Evolutionary conservation across 2,797 vertebrate species (phyloP).

Genomic region (Acropternis orthonyx): DNA sequence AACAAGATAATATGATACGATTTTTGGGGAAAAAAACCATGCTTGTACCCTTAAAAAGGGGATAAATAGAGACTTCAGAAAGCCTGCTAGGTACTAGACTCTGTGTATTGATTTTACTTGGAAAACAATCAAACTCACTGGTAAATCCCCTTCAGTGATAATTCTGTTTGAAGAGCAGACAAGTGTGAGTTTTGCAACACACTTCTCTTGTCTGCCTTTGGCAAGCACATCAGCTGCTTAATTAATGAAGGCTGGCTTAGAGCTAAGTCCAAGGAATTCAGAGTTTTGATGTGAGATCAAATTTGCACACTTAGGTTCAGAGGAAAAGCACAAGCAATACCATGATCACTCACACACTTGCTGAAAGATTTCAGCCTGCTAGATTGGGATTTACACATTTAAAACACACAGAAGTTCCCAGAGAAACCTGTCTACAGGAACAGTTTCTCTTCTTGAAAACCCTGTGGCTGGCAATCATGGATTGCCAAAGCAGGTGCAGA

Average conservation of each 20-base stretch:
- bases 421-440: not conserved
- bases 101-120: conserved; percentile 33
- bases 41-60: not conserved
- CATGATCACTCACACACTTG: fast-evolving
- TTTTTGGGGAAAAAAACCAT: not conserved
- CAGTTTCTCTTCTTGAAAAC: not conserved
- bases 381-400: not conserved
- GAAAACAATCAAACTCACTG: conserved; percentile 34
- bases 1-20: not conserved
- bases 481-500: not conserved
- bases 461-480: fast-evolving
- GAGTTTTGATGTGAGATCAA: not conserved
- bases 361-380: not conserved
- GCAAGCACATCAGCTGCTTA: not conserved
- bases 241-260: not conserved
- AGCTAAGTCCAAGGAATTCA: not conserved
- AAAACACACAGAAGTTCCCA: not conserved
- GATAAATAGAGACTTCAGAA: conserved; percentile 4
- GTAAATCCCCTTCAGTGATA: conserved; percentile 2
- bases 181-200: not conserved
- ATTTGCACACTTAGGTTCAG: not conserved
- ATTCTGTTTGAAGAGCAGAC: not conserved
- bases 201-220: not conserved
- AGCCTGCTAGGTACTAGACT: not conserved
- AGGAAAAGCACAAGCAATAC: not conserved